Conservation (phyloP, 2,113 vertebrate species). For the Myanophis thanlyinensis region DNA sequence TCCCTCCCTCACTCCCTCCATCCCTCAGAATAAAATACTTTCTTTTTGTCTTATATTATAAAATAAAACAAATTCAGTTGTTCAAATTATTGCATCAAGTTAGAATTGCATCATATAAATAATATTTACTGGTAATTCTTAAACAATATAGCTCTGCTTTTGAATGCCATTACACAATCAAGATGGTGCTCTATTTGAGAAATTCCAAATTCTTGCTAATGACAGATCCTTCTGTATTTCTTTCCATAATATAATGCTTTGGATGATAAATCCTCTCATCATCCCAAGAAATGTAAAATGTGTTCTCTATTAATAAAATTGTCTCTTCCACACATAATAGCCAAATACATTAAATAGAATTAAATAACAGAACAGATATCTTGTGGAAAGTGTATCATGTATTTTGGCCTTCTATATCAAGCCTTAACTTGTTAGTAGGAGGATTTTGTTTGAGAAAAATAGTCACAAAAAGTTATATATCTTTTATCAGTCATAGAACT, state of each 20-base stretch:
- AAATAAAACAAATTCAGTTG: not conserved
- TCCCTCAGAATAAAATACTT: not conserved
- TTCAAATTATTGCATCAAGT: not conserved
- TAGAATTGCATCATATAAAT: not conserved
- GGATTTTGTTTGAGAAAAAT: not conserved
- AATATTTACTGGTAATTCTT: not conserved
- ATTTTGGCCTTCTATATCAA: not conserved
- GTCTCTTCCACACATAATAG: not conserved
- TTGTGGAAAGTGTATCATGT: not conserved
- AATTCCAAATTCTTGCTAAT: not conserved
- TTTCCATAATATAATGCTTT: not conserved
- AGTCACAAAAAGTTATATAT: not conserved
- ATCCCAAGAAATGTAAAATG: not conserved
- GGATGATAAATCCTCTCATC: not conserved
- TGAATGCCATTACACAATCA: not conserved
- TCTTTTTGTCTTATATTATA: not conserved
- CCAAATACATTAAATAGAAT: not conserved
- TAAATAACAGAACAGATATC: not conserved
- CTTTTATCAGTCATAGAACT: slow-evolving; percentile 6
- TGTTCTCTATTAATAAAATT: not conserved
- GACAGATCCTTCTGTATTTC: not conserved
- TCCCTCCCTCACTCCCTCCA: not conserved
- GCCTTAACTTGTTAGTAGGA: not conserved
- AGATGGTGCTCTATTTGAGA: not conserved
- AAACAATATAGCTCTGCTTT: not conserved